Conservation (phyloP, 2,113 vertebrate species). For the Tragelaphus buxtoni region DNA sequence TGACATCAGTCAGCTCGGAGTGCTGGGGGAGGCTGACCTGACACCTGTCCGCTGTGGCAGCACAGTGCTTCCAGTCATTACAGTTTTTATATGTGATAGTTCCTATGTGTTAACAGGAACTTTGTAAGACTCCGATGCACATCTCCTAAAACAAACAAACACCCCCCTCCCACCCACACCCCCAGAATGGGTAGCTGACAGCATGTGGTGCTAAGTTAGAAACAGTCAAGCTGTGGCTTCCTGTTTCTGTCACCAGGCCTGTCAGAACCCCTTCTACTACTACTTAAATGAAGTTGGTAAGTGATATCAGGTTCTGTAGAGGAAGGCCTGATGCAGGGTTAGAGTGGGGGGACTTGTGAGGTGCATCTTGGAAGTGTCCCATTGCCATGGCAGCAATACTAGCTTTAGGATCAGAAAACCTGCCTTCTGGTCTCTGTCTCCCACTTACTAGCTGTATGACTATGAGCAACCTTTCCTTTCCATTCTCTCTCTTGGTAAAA, state of each 20-base stretch:
- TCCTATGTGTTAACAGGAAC: background rate
- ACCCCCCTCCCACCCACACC: accelerated
- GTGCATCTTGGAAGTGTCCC: background rate
- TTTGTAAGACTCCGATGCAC: background rate
- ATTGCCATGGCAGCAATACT: background rate
- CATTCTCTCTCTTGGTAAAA: background rate
- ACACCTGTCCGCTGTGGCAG: background rate
- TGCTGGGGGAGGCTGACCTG: background rate
- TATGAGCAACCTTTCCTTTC: background rate
- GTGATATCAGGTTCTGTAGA: background rate
- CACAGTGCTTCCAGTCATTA: background rate
- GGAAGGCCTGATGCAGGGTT: too few relatives aligned
- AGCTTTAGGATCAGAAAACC: background rate
- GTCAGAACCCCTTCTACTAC: background rate
- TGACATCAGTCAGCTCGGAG: background rate
- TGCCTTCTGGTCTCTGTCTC: background rate
- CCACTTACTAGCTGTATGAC: background rate
- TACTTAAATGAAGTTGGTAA: background rate
- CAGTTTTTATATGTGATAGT: background rate
- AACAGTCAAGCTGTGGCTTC: background rate
- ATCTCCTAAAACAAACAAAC: background rate
- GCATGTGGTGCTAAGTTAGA: background rate
- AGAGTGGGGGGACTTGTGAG: background rate
- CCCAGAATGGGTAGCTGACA: background rate
- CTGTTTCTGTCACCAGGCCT: background rate